Percentiles rank a stretch among this genome's conserved stretches.
Evolutionary conservation across 2,797 vertebrate genomes (phyloP).

Genomic region (Pristis pectinata): DNA sequence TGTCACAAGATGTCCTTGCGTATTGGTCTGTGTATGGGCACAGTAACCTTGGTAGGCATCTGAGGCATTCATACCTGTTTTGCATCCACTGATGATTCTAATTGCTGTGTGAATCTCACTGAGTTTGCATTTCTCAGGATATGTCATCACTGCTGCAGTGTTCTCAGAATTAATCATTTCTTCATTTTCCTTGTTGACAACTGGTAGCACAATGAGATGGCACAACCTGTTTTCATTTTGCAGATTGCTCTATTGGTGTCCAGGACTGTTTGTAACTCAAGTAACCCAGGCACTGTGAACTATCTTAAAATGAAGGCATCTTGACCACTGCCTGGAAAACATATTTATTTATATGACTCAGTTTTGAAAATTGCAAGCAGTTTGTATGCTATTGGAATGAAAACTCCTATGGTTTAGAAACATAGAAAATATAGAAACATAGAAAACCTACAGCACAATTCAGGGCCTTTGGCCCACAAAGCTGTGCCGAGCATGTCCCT

Average conservation of each 20-base stretch:
- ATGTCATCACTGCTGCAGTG: no score
- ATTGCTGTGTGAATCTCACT: background rate
- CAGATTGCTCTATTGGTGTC: background rate
- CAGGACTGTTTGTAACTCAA: background rate
- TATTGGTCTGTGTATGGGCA: no score
- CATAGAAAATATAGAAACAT: no score
- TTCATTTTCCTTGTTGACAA: no score
- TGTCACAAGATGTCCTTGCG: no score
- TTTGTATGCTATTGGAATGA: background rate
- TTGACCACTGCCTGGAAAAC: background rate
- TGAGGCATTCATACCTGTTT: background rate
- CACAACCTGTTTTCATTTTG: no score
- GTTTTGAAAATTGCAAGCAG: background rate
- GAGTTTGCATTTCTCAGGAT: background rate
- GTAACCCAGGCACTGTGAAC: background rate
- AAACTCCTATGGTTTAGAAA: background rate
- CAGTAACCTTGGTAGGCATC: no score
- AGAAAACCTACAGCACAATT: no score
- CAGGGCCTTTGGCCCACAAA: no score
- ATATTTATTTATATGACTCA: background rate
- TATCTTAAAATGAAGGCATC: background rate
- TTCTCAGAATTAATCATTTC: no score
- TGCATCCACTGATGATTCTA: background rate
- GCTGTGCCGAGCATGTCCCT: no score
- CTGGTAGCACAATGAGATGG: no score